Conservation (phyloP, 2,113 vertebrate species). For the Lagopus muta region DNA sequence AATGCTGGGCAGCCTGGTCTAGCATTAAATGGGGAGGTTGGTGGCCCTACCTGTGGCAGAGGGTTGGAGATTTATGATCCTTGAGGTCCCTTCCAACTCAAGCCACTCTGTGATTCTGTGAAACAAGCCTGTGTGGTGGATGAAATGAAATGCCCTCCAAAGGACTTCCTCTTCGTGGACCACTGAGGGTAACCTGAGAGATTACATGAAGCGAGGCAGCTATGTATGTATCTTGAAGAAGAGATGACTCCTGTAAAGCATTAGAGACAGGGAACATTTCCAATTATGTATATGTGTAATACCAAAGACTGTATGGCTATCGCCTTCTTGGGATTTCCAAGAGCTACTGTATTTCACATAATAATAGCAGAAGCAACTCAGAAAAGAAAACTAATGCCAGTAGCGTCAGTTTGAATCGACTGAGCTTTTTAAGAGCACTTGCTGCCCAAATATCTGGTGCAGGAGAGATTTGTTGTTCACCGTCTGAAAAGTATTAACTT, state of each 20-base stretch:
- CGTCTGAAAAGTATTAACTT: background rate
- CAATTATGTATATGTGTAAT: background rate
- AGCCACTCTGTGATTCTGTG: too few relatives aligned
- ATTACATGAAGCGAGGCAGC: background rate
- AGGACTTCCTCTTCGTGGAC: background rate
- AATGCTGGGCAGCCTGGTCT: too few relatives aligned
- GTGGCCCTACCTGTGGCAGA: too few relatives aligned
- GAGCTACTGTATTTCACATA: background rate
- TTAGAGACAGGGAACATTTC: background rate
- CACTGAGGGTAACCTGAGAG: background rate
- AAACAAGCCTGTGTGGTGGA: background rate
- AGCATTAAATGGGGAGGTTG: too few relatives aligned
- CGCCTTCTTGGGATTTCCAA: background rate
- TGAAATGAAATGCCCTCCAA: background rate
- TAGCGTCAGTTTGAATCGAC: background rate
- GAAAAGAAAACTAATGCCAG: background rate
- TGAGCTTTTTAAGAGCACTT: background rate
- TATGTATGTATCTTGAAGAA: background rate
- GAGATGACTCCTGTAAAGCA: rapidly evolving
- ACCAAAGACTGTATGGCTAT: background rate
- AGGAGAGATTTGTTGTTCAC: background rate
- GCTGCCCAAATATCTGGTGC: background rate
- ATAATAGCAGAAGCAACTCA: background rate
- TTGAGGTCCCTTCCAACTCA: too few relatives aligned
- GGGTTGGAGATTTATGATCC: too few relatives aligned